A percentile compares a stretch with the other conserved stretches of the same genome.
Evolutionary conservation across 2,113 vertebrate species (phyloP).

Genomic region (Saimiri boliviensis): DNA sequence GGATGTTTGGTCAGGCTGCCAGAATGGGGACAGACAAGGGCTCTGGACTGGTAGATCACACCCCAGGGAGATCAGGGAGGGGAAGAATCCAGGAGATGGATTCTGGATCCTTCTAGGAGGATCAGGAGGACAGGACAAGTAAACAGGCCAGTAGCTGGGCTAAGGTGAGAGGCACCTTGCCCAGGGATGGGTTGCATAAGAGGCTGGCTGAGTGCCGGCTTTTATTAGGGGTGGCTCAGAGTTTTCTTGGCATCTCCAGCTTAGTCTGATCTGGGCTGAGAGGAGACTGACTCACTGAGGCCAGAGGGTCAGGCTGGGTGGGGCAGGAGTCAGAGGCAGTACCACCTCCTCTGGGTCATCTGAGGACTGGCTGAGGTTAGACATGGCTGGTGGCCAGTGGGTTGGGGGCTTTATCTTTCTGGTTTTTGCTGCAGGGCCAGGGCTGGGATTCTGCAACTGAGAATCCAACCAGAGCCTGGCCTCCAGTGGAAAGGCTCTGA

Average conservation of each 20-base stretch:
- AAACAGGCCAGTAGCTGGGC: not conserved
- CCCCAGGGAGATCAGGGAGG: not conserved
- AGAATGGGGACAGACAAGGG: not conserved
- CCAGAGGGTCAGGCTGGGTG: not conserved
- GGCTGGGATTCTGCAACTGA: not conserved
- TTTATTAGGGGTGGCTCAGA: not conserved
- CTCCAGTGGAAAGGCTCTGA: not conserved
- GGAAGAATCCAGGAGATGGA: not conserved
- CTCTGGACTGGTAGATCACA: not conserved
- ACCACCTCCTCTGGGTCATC: not conserved
- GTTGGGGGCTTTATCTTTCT: not conserved
- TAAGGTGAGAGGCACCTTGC: not conserved
- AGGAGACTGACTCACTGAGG: constrained; percentile 47
- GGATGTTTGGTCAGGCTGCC: not conserved
- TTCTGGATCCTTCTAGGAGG: no score
- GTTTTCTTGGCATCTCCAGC: constrained; percentile 52
- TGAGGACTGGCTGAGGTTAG: not conserved
- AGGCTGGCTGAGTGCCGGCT: not conserved
- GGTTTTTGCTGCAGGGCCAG: not conserved
- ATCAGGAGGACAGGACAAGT: not conserved
- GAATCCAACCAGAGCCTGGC: not conserved
- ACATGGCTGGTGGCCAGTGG: not conserved
- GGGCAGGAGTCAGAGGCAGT: not conserved
- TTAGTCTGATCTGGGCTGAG: not conserved
- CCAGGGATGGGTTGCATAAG: not conserved